phyloP scores from a whole-genome alignment of 2,797 vertebrate genomes.

The Phoebastria nigripes region DNA sequence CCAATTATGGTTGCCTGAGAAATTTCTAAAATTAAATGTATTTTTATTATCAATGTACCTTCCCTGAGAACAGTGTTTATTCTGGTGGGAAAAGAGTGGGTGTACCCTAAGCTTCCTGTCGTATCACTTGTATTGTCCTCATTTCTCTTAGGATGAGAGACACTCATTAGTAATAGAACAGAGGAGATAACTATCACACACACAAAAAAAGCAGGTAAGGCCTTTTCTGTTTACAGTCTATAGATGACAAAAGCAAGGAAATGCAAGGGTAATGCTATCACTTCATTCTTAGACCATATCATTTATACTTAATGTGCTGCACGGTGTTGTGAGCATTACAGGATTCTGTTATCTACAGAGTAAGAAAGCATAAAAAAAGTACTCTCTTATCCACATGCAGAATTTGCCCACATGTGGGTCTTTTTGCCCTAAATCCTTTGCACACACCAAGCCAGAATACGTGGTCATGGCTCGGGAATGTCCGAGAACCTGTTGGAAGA shows the following conservation, averaged over 20 bases:
- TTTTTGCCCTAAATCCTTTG: not conserved
- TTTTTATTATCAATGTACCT: conserved; percentile 19
- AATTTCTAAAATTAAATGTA: conserved; percentile 1
- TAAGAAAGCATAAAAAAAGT: not conserved
- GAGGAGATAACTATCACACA: not conserved
- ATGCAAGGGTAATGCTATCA: not conserved
- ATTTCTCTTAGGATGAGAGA: conserved; percentile 12
- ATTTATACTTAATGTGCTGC: not conserved
- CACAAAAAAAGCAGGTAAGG: not conserved
- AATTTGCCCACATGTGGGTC: not conserved
- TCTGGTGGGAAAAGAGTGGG: conserved; percentile 45
- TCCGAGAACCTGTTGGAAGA: not conserved
- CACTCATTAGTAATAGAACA: conserved; percentile 10
- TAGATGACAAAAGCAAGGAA: not conserved
- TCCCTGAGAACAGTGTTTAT: conserved; percentile 40
- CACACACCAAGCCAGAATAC: not conserved
- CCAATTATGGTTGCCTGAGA: not conserved
- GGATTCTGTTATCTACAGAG: not conserved
- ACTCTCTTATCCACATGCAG: not conserved
- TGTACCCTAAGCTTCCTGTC: conserved; percentile 36
- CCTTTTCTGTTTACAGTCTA: not conserved
- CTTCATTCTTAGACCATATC: not conserved
- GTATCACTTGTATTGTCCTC: not conserved
- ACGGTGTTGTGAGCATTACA: not conserved
- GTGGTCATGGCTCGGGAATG: not conserved